Evolutionary conservation across 2,888 invertebrate genomes (phyloP), one percentile per base, ranked within the genome.

Genomic region (Lathronympha strigana): DNA sequence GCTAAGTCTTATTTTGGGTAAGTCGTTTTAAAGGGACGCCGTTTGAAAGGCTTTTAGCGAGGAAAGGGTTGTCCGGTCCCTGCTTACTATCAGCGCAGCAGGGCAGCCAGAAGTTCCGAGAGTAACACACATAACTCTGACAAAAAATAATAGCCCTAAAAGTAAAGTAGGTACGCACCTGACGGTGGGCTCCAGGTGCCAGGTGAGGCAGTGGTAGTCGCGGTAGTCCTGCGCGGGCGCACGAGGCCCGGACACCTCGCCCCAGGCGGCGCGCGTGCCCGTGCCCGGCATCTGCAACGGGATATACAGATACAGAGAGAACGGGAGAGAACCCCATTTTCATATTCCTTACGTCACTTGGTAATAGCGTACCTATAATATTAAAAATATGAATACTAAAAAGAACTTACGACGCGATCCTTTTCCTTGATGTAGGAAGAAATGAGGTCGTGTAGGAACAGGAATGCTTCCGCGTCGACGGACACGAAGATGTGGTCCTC

Each of bases 401-500:
- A 3, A 28, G 5, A 11, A 81, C 87, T 87, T 78, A 97, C 96
- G 86, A 96, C 94, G 88, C 95, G 93, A 76, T 98, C 98, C 83
- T 97, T 98, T 86, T 98, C 98, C 84, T 96, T 97, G 63, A 99
- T 95, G 83, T 99, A 99, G 0, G 98, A 98, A 0, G 97, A 98
- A 72, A 99, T 97, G 66, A 99, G 94, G 86, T 99, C 99, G 84
- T 99, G 99, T 33, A 99, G 92, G 88, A 99, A 99, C 89, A 99
- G 96, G 92, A 99, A 98, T 1, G 98, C 98, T 90, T 99, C 99
- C 0, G 99, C 99, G 90, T 99, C 98, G 70, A 98, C 98, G 0
- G 98, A 98, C 68, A 99, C 98, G 87, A 98, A 98, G 78, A 99
- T 99, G 84, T 99, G 98, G 87, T 99, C 98, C 83, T 99, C 98